Conservation (phyloP, 64 coral and sea anemone genomes). For the Stichodactyla mertensii region DNA sequence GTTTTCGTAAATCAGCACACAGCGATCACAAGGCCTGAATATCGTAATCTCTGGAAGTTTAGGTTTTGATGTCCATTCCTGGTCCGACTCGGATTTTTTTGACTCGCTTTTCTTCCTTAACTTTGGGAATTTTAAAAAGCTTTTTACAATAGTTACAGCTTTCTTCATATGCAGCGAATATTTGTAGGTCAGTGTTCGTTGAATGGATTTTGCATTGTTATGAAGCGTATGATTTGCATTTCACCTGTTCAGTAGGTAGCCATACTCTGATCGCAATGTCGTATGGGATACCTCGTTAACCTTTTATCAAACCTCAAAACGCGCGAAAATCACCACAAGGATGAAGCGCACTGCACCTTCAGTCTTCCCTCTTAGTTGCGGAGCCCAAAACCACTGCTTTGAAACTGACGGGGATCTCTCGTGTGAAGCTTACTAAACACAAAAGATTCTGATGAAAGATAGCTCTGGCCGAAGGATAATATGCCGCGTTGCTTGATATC, state of each 20-base stretch:
- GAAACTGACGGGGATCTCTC: not conserved
- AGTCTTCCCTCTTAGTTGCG: not conserved
- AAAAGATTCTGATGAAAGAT: not conserved
- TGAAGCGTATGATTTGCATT: not conserved
- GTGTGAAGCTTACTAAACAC: not conserved
- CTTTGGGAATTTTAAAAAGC: conserved; percentile 63
- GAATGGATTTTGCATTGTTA: not conserved
- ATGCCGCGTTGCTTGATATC: not conserved
- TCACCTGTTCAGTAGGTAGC: not conserved
- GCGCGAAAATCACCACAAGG: not conserved
- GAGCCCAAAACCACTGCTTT: not conserved
- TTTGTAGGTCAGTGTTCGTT: not conserved
- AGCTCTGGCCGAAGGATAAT: not conserved
- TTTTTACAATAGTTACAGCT: conserved; percentile 73
- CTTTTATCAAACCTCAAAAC: conserved; percentile 6
- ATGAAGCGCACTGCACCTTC: not conserved
- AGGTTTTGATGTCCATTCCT: not conserved
- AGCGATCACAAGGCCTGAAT: conserved; percentile 56
- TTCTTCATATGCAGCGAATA: conserved; percentile 54
- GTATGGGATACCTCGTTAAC: conserved; percentile 13
- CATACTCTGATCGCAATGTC: conserved; percentile 1
- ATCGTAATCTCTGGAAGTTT: conserved; percentile 30
- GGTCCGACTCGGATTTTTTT: not conserved
- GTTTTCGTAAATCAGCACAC: conserved; percentile 83
- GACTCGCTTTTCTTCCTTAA: conserved; percentile 35